Conservation (phyloP, 35 echinoderm and acorn worm genomes). For the Amphiura filiformis region DNA sequence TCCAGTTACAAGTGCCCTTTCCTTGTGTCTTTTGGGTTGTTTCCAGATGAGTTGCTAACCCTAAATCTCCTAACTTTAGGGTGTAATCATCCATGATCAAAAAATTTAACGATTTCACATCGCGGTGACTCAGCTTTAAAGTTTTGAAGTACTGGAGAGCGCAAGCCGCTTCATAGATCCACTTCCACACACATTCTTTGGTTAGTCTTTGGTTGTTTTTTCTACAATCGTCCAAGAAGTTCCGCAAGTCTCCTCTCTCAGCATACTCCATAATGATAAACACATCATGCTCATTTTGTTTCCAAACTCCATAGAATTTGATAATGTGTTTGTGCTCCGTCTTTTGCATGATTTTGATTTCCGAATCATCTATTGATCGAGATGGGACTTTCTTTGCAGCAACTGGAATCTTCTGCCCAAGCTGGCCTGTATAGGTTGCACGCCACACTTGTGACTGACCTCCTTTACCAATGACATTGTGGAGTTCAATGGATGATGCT, state of each 20-base stretch:
- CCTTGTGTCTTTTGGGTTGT: neutral
- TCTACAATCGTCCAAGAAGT: neutral
- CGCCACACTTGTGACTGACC: neutral
- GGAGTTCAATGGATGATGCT: neutral
- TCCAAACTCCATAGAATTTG: slow-evolving; percentile 2
- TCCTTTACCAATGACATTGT: neutral
- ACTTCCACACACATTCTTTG: neutral
- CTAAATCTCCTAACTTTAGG: neutral
- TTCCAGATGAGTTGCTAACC: neutral
- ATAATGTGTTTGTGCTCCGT: neutral
- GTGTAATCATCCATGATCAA: neutral
- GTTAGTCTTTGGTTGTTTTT: neutral
- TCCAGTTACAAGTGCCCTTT: neutral
- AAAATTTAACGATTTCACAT: neutral
- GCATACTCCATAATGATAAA: neutral
- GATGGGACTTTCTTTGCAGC: neutral
- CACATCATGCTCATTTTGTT: neutral
- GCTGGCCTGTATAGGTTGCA: neutral
- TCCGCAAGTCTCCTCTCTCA: neutral
- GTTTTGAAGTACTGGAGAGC: neutral
- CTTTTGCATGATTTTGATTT: neutral
- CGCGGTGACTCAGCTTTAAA: neutral
- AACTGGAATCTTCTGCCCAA: neutral
- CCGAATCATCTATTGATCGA: neutral
- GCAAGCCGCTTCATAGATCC: neutral